Conservation (phyloP, 2,113 vertebrate genomes). For the Circaetus gallicus region DNA sequence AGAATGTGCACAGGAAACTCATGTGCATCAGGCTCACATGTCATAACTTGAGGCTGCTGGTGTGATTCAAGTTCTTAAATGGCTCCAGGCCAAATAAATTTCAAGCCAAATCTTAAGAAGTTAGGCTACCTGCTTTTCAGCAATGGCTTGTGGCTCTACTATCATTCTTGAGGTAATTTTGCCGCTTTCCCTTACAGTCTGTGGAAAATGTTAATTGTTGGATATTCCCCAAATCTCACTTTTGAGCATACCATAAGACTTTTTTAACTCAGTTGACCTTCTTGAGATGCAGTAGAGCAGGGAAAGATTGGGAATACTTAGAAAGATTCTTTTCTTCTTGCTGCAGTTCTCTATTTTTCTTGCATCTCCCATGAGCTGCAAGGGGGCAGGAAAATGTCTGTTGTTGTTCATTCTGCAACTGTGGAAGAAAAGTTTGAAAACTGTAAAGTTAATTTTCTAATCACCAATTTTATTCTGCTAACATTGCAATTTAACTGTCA, state of each 20-base stretch:
- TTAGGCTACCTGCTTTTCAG: neutral
- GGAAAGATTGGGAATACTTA: neutral
- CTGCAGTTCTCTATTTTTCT: neutral
- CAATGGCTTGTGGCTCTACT: neutral
- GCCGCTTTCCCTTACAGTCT: neutral
- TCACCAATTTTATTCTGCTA: neutral
- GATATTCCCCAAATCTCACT: neutral
- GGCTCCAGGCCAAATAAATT: neutral
- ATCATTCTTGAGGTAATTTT: neutral
- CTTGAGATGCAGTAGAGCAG: neutral
- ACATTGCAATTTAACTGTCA: slow-evolving; percentile 4
- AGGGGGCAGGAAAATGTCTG: neutral
- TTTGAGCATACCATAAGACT: neutral
- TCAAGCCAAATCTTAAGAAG: neutral
- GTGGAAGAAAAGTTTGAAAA: neutral
- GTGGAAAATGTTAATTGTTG: neutral
- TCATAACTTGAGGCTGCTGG: neutral
- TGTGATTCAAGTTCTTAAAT: neutral
- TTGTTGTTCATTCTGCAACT: neutral
- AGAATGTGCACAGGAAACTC: neutral
- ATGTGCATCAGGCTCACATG: neutral
- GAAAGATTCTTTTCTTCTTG: neutral
- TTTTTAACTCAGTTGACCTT: neutral
- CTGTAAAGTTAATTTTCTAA: neutral
- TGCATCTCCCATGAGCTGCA: neutral